Base-by-base conservation (phyloP, 2,888 invertebrate species). In the Drosophila macrospina region DNA sequence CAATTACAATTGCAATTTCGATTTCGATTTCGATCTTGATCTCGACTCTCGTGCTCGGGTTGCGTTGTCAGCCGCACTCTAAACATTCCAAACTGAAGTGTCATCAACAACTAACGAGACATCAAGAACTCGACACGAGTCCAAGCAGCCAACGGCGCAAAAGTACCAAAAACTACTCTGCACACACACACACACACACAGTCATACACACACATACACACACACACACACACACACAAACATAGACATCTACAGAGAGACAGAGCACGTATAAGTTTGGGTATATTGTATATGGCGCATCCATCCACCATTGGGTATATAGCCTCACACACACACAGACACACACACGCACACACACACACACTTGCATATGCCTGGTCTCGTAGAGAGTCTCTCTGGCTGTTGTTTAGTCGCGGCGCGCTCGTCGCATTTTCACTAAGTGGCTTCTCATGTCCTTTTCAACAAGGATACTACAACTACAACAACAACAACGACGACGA, bases 61-160 rank as follows among this genome's bases (percentile, higher is more conserved):
- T 62, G 70, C 64, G 67, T 79, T 82, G 70, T 79, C 71, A 68
- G 86, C 80, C 84, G 89, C 86, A 89, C 81, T 89, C 88, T 88
- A 74, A 86, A 80, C 90, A 86, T 87, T 79, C 88, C 88, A 89
- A 92, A 90, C 87, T 92, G 91, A 92, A 92, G 92, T 92, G 90
- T 91, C 92, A 91, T 92, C 91, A 91, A 91, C 91, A 92, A 92
- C 92, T 92, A 91, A 90, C 90, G 89, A 90, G 85, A 87, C 85
- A 90, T 86, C 89, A 91, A 91, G 91, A 91, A 90, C 90, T 90
- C 91, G 89, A 90, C 82, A 88, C 89, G 88, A 90, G 89, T 86
- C 89, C 90, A 90, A 89, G 86, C 90, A 82, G 78, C 81, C 80
- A 89, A 85, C 87, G 80, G 76, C 85, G 74, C 81, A 86, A 79